Base-by-base conservation (phyloP, 2,888 invertebrate genomes). In the Lasioglossum leucozonium region DNA sequence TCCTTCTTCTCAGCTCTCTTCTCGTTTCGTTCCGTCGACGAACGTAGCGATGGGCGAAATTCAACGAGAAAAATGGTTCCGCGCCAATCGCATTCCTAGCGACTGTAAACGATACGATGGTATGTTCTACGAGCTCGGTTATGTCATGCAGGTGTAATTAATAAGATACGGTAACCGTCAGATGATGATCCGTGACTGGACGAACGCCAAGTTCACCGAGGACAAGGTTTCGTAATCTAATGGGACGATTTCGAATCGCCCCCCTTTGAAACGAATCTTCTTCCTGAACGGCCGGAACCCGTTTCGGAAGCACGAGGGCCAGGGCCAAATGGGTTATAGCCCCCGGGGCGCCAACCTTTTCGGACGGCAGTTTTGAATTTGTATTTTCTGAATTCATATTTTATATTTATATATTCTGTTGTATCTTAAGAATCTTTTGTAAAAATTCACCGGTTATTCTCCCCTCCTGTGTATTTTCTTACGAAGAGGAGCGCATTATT, bases 201-300 rank as follows among this genome's bases (percentile, higher is more conserved):
- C 69, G 40, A 51, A 72, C 74, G 82, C 81, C 84, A 84, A 88
- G 69, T 82, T 84, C 78, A 84, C 76, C 71, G 44, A 72, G 72
- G 34, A 82, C 72, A 84, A 77, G 65, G 81, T 88, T 87, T 88
- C 77, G 79, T 77, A 88, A 88, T 80, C 65, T 76, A 71, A 81
- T 80, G 8, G 58, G 37, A 42, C 77, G 62, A 75, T 76, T 82
- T 75, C 62, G 44, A 79, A 84, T 82, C 40, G 72, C 18, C 44
- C 42, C 42, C 55, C 10, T 76, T 81, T 34, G 30, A n/a, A 18
- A 73, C 34, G 26, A 13, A 6, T 30, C n/a, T 16, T 62, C 30
- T 30, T 13, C 16, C 26, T 3, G 26, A 62, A 62, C 30, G 62
- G 0, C 0, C 16, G 16, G 16, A 30, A 30, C 58, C 11, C 55